These are phyloP conservation scores for Linnaemya tessellans DNA, from an alignment of 2,888 invertebrate genomes.

Conservation along the genomic window DNA sequence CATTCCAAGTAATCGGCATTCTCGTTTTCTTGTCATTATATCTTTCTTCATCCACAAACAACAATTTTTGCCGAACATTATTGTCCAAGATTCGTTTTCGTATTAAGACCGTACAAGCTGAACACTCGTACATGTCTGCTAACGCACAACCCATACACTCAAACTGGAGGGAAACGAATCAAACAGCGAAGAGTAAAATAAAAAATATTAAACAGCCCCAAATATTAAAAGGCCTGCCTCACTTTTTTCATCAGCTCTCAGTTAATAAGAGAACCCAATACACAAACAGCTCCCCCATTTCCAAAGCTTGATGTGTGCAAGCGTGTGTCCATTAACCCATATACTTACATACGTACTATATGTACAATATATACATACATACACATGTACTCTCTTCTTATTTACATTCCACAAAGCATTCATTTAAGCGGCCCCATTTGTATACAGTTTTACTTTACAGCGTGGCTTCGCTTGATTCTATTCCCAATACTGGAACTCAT, in stretches of 20 bases:
- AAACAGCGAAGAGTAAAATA: slow-evolving; percentile 45
- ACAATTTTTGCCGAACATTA: slow-evolving; percentile 42
- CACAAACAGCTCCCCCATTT: slow-evolving; percentile 43
- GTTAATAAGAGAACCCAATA: slow-evolving; percentile 23
- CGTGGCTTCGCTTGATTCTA: slow-evolving; percentile 49
- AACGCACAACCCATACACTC: slow-evolving; percentile 56
- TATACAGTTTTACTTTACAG: slow-evolving; percentile 44
- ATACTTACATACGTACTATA: neutral
- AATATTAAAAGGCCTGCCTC: slow-evolving; percentile 67
- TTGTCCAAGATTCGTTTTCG: slow-evolving; percentile 44
- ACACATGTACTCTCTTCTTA: neutral
- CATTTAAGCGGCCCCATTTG: slow-evolving; percentile 65
- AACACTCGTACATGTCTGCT: neutral
- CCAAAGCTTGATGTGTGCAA: neutral
- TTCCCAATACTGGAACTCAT: slow-evolving; percentile 24
- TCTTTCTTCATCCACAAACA: slow-evolving; percentile 58
- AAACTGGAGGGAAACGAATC: slow-evolving; percentile 54
- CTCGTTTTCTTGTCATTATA: slow-evolving; percentile 60
- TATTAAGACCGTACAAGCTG: slow-evolving; percentile 3
- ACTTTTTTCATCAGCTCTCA: slow-evolving; percentile 39
- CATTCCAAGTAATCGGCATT: slow-evolving; percentile 59
- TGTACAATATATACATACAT: neutral
- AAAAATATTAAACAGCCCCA: slow-evolving; percentile 53
- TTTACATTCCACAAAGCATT: slow-evolving; percentile 64
- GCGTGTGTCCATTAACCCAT: slow-evolving; percentile 27